Evolutionary conservation across 2,113 vertebrate genomes (phyloP), one percentile per base, ranked within the genome.

Genomic region (Otolemur garnettii): DNA sequence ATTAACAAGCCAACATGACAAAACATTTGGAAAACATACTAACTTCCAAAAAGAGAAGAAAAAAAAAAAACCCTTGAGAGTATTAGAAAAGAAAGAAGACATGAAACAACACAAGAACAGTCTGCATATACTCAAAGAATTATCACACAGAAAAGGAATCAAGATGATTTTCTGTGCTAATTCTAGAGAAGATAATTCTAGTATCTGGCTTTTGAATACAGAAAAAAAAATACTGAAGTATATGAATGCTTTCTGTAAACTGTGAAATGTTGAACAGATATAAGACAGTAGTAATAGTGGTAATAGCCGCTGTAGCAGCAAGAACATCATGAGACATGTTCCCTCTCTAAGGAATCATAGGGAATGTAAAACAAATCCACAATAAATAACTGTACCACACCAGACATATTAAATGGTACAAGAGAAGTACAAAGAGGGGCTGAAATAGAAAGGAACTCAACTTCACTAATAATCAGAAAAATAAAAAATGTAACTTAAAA

Each of bases 401-500:
- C 19, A 30, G 17, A 69, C 38, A 3, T 26, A 62, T 22, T 33
- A 55, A 93, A 45, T 77, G 53, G 22, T 35, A 0, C 72, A 33
- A 77, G 24, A 82, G 21, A 77, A 87, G 7, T 64, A 60, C 10
- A 79, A 80, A 35, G 18, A 35, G 26, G 57, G 26, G 35, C 24
- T 60, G 28, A 82, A 85, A 57, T 5, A 77, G 59, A 24, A 13
- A 62, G 14, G n/a, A 72, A 60, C 30, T 66, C 66, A 77, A 84
- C 68, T 86, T 87, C 10, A 77, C 9, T 86, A 82, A 77, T 81
- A 35, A 75, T 77, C 28, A 93, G 26, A 81, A 95, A 68, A 85
- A 81, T 45, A 21, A 81, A 95, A 68, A 85, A 81, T 45, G 21
- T 33, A 86, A 85, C 33, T 60, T 85, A 92, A 87, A 93, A 87